Conservation (phyloP, 2,797 vertebrate genomes). For the Malacoraja senta region DNA sequence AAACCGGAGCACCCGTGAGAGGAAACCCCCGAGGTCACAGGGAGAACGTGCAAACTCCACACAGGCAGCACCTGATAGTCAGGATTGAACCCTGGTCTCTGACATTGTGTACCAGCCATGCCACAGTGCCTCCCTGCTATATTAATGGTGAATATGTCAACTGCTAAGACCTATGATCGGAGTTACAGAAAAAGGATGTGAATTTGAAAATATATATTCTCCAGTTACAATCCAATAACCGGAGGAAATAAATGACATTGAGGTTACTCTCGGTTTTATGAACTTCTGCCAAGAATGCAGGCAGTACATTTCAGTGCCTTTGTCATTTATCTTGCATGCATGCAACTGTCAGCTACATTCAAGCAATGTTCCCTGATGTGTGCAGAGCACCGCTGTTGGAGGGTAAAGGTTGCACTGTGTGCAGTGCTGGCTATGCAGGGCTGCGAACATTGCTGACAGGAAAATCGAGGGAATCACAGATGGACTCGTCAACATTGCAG, state of each 20-base stretch:
- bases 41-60: no score
- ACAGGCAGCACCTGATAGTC: no score
- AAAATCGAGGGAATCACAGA: background rate
- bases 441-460: background rate
- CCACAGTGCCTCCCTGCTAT: no score
- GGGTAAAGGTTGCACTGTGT: background rate
- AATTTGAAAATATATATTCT: constrained; percentile 1
- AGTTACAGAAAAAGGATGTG: background rate
- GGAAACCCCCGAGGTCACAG: no score
- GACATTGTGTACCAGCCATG: no score
- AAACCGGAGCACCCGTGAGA: no score
- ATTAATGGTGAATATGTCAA: background rate
- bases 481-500: background rate
- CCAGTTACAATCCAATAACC: background rate
- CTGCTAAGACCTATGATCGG: background rate
- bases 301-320: background rate
- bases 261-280: background rate
- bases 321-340: background rate
- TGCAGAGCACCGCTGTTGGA: background rate
- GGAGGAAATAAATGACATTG: background rate
- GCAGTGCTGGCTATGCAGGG: background rate
- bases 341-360: background rate
- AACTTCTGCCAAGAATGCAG: background rate
- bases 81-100: no score
- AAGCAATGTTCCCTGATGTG: background rate